These are phyloP conservation scores for Leptoclinus maculatus DNA, from an alignment of 2,797 vertebrate species.

Conservation along the genomic window DNA sequence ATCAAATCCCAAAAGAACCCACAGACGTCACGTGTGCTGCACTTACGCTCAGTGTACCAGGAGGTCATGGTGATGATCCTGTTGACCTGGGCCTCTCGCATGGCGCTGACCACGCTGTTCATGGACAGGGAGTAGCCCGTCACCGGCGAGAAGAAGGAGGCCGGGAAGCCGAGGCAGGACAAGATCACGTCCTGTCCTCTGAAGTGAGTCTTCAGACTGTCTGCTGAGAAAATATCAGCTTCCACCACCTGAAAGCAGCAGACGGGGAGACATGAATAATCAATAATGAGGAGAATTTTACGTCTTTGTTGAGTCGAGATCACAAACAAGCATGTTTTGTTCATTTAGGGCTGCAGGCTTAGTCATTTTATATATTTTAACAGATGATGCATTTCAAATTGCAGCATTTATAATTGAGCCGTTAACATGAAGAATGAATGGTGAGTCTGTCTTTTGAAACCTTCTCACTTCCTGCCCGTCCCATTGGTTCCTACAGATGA, in stretches of 20 bases:
- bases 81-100: slow-evolving; percentile 79
- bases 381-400: background rate
- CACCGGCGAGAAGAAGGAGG: slow-evolving; percentile 75
- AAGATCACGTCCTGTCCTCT: slow-evolving; percentile 84
- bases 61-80: slow-evolving; percentile 86
- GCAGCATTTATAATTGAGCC: background rate
- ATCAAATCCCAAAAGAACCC: background rate
- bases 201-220: slow-evolving; percentile 82
- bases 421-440: background rate
- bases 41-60: slow-evolving; percentile 87
- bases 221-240: slow-evolving; percentile 82
- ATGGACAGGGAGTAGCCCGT: slow-evolving; percentile 85
- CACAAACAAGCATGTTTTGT: background rate
- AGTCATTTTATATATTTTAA: background rate
- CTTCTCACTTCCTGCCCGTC: background rate
- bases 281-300: background rate
- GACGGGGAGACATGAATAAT: background rate
- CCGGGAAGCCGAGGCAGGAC: slow-evolving; percentile 87
- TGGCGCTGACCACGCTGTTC: slow-evolving; percentile 74
- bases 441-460: background rate
- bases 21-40: background rate
- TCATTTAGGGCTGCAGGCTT: background rate
- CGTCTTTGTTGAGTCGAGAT: background rate
- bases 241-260: slow-evolving; percentile 81
- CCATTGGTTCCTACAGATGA: background rate